A percentile compares a stretch with the other conserved stretches of the same genome.
These are phyloP conservation scores for Ridgeia piscesae DNA, from an alignment of 1,140 invertebrate species.

Conservation along the genomic window DNA sequence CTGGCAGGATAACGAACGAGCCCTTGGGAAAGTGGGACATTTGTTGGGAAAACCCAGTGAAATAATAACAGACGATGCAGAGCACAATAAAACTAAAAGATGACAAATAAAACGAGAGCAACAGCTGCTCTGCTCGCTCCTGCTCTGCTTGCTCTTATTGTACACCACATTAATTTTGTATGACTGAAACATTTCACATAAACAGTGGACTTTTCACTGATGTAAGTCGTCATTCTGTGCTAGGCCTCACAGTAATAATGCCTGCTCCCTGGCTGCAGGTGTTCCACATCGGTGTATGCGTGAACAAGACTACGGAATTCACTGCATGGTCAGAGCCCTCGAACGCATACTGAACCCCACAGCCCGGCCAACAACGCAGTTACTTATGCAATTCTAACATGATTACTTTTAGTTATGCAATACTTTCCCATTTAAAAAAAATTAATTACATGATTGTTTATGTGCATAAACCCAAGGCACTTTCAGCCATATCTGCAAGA, in stretches of 20 bases:
- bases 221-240: neutral
- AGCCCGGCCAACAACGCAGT: neutral
- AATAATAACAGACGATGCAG: neutral
- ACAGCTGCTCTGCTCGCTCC: neutral
- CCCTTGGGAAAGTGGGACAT: neutral
- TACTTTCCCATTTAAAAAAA: neutral
- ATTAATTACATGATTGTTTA: neutral
- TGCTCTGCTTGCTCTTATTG: neutral
- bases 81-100: neutral
- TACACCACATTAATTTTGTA: neutral
- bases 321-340: neutral
- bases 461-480: neutral
- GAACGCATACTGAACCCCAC: neutral
- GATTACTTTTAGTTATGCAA: neutral
- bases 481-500: neutral
- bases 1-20: neutral
- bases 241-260: neutral
- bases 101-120: neutral
- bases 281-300: neutral
- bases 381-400: neutral
- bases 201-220: too few relatives aligned
- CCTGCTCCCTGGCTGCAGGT: neutral
- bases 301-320: neutral
- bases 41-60: neutral
- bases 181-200: too few relatives aligned